A percentile compares a stretch with the other conserved stretches of the same genome.
Conservation (phyloP, 2,797 vertebrate genomes). For the Pipistrellus pipistrellus region DNA sequence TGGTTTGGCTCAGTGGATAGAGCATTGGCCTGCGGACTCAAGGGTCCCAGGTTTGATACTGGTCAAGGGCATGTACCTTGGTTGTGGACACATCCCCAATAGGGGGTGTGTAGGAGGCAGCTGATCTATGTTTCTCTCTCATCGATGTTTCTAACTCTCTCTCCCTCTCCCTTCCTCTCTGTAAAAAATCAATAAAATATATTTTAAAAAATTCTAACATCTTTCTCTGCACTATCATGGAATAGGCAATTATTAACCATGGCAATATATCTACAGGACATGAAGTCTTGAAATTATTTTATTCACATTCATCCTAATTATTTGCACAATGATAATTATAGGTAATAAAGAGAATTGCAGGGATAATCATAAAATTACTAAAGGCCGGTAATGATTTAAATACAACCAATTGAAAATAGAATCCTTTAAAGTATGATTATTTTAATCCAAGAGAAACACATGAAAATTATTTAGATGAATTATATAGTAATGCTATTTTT, state of each 20-base stretch:
- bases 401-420: neutral
- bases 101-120: no score
- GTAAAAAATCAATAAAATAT: no score
- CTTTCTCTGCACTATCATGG: neutral
- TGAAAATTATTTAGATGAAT: neutral
- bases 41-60: no score
- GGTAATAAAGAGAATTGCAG: neutral
- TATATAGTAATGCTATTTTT: neutral
- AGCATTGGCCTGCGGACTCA: no score
- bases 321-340: conserved; percentile 28
- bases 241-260: neutral
- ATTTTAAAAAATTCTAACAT: neutral
- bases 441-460: neutral
- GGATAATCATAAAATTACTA: neutral
- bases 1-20: no score
- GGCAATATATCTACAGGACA: neutral
- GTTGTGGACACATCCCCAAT: no score
- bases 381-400: conserved; percentile 19
- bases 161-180: no score
- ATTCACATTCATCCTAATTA: conserved; percentile 17
- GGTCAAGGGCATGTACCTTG: no score
- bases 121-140: no score
- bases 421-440: conserved; percentile 27
- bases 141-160: no score
- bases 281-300: neutral